Conservation (phyloP, 2,113 vertebrate species). For the Empidonax traillii region DNA sequence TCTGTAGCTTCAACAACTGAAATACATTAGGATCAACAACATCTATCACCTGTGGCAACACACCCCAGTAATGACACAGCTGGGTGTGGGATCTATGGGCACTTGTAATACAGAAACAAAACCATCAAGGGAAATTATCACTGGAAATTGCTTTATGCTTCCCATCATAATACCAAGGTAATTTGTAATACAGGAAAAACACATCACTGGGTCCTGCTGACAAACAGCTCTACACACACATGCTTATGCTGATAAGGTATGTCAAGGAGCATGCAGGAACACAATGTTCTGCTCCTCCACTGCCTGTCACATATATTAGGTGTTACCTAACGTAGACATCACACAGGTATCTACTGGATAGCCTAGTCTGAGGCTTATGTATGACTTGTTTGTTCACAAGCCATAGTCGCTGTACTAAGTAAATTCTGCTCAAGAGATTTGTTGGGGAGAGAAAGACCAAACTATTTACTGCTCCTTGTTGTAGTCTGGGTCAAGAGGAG, state of each 20-base stretch:
- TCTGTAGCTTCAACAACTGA: neutral
- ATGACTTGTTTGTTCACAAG: neutral
- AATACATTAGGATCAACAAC: slow-evolving; percentile 5
- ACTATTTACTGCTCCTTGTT: neutral
- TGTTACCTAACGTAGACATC: rapidly evolving
- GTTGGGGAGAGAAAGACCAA: neutral
- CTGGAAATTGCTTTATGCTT: neutral
- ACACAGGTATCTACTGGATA: neutral
- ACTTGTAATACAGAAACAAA: neutral
- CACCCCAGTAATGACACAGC: neutral
- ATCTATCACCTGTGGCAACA: neutral
- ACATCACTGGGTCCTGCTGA: neutral
- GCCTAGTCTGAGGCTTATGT: neutral
- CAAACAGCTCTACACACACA: neutral
- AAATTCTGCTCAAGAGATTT: neutral
- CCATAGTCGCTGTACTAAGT: neutral
- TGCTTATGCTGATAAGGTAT: neutral
- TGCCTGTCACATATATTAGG: neutral
- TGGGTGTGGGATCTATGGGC: neutral
- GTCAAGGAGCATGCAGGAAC: neutral
- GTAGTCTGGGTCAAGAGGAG: neutral
- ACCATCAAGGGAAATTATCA: neutral
- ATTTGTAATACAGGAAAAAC: neutral
- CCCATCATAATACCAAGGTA: neutral
- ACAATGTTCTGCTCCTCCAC: neutral